These are phyloP conservation scores for Serilophus lunatus DNA, from an alignment of 2,113 vertebrate species.

Conservation along the genomic window DNA sequence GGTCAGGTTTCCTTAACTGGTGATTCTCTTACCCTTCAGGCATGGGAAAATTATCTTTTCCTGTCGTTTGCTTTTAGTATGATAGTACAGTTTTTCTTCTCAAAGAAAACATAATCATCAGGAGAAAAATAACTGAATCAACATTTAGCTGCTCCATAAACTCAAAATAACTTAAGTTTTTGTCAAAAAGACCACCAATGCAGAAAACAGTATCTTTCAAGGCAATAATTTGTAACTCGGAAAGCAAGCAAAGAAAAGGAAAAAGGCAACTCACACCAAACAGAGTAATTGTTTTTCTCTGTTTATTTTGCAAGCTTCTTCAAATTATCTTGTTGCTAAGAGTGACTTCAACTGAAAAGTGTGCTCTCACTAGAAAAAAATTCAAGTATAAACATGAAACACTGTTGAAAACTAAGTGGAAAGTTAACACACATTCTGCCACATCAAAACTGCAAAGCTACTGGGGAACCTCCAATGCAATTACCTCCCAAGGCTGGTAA, in stretches of 20 bases:
- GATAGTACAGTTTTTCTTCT: background rate
- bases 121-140: background rate
- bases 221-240: background rate
- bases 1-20: background rate
- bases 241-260: background rate
- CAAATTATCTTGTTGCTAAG: slow-evolving; percentile 46
- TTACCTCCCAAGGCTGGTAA: accelerated
- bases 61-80: background rate
- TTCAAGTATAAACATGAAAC: slow-evolving; percentile 33
- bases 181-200: background rate
- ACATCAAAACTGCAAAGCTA: background rate
- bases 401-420: background rate
- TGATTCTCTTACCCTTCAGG: background rate
- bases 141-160: background rate
- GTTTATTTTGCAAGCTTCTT: slow-evolving; percentile 52
- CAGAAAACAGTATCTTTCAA: background rate
- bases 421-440: background rate
- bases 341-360: slow-evolving; percentile 13
- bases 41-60: background rate
- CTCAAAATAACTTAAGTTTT: background rate
- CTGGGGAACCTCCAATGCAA: background rate
- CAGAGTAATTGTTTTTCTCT: background rate
- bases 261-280: background rate
- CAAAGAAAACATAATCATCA: background rate
- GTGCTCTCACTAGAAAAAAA: slow-evolving; percentile 33